phyloP scores from a whole-genome alignment of 2,797 vertebrate genomes.

The Phoeniculus purpureus region DNA sequence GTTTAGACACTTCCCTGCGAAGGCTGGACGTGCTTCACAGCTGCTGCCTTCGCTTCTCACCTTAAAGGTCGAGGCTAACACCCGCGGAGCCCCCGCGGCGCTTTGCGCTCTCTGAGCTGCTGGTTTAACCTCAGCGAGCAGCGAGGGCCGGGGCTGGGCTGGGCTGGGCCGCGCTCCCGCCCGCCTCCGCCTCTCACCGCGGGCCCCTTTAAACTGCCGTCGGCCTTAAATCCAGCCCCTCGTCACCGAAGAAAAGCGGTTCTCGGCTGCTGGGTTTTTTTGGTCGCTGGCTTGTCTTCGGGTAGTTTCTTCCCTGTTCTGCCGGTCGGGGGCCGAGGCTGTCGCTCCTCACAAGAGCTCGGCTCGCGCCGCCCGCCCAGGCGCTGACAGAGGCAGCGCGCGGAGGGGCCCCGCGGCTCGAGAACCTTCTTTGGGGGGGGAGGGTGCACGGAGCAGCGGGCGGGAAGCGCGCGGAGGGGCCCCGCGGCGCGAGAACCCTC shows the following conservation, averaged over 20 bases:
- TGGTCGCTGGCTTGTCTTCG: no score
- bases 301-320: no score
- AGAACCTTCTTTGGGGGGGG: no score
- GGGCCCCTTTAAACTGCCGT: background rate
- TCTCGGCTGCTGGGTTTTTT: background rate
- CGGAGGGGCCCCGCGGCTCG: background rate
- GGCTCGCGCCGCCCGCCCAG: no score
- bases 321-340: no score
- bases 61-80: background rate
- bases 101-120: background rate
- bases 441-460: conserved; percentile 11
- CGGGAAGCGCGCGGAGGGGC: background rate
- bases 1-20: background rate
- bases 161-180: background rate
- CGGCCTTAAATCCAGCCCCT: accelerated
- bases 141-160: background rate
- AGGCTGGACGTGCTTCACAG: background rate
- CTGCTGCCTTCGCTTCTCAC: background rate
- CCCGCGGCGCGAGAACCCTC: background rate
- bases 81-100: accelerated
- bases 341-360: no score
- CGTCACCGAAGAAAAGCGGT: background rate
- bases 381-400: background rate
- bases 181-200: background rate
- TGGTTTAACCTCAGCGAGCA: background rate